A percentile compares a stretch with the other conserved stretches of the same genome.
phyloP scores from a whole-genome alignment of 2,113 vertebrate species.

The Thalassoma bifasciatum region DNA sequence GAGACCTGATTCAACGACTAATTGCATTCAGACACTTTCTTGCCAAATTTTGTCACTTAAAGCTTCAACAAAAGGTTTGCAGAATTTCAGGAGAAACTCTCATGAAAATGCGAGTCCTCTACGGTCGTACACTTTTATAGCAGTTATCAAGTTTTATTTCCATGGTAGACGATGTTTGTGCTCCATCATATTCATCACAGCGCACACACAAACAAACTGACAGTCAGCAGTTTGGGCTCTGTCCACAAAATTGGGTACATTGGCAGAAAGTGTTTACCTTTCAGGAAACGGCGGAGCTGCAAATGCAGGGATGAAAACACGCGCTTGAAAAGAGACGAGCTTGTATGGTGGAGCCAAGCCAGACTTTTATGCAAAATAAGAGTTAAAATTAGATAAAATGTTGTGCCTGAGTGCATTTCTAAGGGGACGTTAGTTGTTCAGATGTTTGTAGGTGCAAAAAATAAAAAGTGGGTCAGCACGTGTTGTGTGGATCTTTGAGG shows the following conservation, averaged over 20 bases:
- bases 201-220: conserved; percentile 57
- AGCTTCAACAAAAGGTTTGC: conserved; percentile 34
- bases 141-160: conserved; percentile 48
- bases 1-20: conserved; percentile 40
- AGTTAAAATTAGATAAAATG: conserved; percentile 36
- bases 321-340: conserved; percentile 34
- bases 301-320: conserved; percentile 28
- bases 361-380: conserved; percentile 39
- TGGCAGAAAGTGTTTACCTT: conserved; percentile 46
- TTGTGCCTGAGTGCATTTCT: conserved; percentile 25
- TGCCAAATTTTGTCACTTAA: conserved; percentile 44
- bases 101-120: conserved; percentile 29
- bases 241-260: conserved; percentile 44
- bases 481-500: conserved; percentile 7
- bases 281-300: conserved; percentile 35
- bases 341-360: conserved; percentile 23
- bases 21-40: conserved; percentile 44
- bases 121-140: conserved; percentile 16
- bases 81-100: conserved; percentile 38
- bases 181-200: conserved; percentile 56
- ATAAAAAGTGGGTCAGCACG: conserved; percentile 49
- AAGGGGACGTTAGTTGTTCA: background rate
- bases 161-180: conserved; percentile 29
- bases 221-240: conserved; percentile 70
- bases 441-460: conserved; percentile 13